phyloP scores from a whole-genome alignment of 1,140 invertebrate genomes.

The Hestina assimilis region DNA sequence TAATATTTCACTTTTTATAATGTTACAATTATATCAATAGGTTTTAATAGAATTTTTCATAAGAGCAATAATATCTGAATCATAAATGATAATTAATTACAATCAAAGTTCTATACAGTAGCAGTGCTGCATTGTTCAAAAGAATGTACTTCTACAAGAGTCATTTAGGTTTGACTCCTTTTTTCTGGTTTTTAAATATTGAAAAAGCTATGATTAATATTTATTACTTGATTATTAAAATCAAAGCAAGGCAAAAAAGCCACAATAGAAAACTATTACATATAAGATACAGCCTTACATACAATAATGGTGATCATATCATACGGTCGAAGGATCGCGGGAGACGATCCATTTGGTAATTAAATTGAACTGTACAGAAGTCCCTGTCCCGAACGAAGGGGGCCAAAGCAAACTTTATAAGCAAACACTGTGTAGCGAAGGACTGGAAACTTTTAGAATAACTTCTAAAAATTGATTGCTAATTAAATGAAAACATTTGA shows the following conservation, averaged over 20 bases:
- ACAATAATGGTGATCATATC: slow-evolving; percentile 26
- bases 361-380: slow-evolving; percentile 48
- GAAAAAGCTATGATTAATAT: too few relatives aligned
- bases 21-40: too few relatives aligned
- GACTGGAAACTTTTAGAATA: neutral
- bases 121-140: too few relatives aligned
- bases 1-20: too few relatives aligned
- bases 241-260: neutral
- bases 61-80: too few relatives aligned
- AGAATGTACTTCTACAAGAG: too few relatives aligned
- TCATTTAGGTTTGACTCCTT: too few relatives aligned
- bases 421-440: slow-evolving; percentile 39
- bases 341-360: slow-evolving; percentile 69
- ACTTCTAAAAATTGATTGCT: neutral
- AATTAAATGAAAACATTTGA: neutral
- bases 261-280: neutral
- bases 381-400: neutral
- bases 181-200: too few relatives aligned
- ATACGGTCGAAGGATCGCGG: slow-evolving; percentile 41
- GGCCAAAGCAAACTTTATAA: slow-evolving; percentile 42
- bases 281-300: slow-evolving; percentile 8
- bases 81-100: too few relatives aligned
- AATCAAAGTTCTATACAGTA: too few relatives aligned
- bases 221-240: too few relatives aligned
- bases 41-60: too few relatives aligned